Conservation (phyloP, 2,113 vertebrate genomes). For the Cheilinus undulatus region DNA sequence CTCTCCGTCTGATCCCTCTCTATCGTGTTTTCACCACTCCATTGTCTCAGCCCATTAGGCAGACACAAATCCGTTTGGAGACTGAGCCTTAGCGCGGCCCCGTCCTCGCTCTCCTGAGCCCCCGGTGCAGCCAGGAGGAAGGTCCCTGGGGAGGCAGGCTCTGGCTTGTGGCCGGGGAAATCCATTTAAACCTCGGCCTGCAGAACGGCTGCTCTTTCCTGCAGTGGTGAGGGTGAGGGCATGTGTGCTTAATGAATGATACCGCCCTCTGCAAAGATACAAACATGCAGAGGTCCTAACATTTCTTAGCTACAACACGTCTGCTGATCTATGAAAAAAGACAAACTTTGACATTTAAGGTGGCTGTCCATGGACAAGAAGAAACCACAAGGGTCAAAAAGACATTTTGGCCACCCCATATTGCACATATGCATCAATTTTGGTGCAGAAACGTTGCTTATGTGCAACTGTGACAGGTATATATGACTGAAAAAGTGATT, state of each 20-base stretch:
- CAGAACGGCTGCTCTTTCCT: slow-evolving; percentile 56
- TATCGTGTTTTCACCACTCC: slow-evolving; percentile 68
- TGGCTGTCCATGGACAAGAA: too few relatives aligned
- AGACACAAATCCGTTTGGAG: slow-evolving; percentile 79
- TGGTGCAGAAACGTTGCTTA: too few relatives aligned
- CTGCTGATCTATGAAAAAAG: too few relatives aligned
- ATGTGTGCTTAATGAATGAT: slow-evolving; percentile 61
- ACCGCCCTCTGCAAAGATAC: slow-evolving; percentile 5
- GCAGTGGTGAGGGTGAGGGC: slow-evolving; percentile 46
- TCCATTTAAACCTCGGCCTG: slow-evolving; percentile 70
- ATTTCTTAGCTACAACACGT: too few relatives aligned
- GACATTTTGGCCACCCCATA: too few relatives aligned
- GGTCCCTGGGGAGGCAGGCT: slow-evolving; percentile 58
- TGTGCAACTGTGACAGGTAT: too few relatives aligned
- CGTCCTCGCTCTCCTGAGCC: slow-evolving; percentile 59
- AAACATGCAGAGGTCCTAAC: slow-evolving; percentile 14
- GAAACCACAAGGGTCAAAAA: too few relatives aligned
- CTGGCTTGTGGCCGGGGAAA: slow-evolving; percentile 64
- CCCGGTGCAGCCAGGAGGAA: slow-evolving; percentile 47
- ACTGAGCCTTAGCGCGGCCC: slow-evolving; percentile 46
- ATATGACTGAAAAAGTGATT: too few relatives aligned
- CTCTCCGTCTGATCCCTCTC: slow-evolving; percentile 53
- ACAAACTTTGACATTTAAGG: slow-evolving; percentile 29
- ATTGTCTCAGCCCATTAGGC: slow-evolving; percentile 80
- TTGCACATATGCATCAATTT: too few relatives aligned